These are phyloP conservation scores for Yponomeuta plumbellus DNA, from an alignment of 2,888 invertebrate genomes.

Conservation along the genomic window DNA sequence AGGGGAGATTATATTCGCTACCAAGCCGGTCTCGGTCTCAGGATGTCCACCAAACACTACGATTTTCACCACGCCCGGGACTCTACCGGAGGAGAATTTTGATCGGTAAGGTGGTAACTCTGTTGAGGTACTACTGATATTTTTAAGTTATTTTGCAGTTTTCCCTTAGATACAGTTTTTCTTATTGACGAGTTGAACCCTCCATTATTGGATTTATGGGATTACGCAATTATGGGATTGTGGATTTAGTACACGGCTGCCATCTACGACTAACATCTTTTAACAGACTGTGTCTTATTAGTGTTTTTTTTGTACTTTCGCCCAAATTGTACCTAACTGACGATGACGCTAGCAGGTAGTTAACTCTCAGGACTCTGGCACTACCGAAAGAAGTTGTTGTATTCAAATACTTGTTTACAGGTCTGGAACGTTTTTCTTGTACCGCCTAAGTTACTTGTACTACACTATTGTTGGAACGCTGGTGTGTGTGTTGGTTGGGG, in stretches of 20 bases:
- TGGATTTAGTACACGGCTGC: too few relatives aligned
- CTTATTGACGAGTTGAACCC: not conserved
- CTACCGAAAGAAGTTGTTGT: not conserved
- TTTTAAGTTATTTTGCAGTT: not conserved
- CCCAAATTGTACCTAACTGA: too few relatives aligned
- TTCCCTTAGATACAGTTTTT: not conserved
- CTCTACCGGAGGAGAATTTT: not conserved
- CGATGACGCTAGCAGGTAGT: too few relatives aligned
- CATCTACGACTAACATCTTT: too few relatives aligned
- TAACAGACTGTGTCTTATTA: too few relatives aligned
- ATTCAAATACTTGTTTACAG: constrained; percentile 35
- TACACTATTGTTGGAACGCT: constrained; percentile 84
- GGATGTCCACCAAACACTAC: constrained; percentile 65
- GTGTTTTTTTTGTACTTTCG: too few relatives aligned
- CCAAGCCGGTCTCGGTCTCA: constrained; percentile 78
- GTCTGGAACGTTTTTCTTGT: constrained; percentile 79
- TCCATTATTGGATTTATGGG: too few relatives aligned
- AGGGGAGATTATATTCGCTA: constrained; percentile 76
- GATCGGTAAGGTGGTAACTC: not conserved
- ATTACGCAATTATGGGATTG: too few relatives aligned
- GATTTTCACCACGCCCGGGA: constrained; percentile 24
- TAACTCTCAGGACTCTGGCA: too few relatives aligned
- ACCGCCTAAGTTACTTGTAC: constrained; percentile 85
- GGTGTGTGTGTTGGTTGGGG: constrained; percentile 79
- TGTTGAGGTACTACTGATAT: not conserved